phyloP scores from a whole-genome alignment of 1,140 invertebrate species.

The Cepaea nemoralis region DNA sequence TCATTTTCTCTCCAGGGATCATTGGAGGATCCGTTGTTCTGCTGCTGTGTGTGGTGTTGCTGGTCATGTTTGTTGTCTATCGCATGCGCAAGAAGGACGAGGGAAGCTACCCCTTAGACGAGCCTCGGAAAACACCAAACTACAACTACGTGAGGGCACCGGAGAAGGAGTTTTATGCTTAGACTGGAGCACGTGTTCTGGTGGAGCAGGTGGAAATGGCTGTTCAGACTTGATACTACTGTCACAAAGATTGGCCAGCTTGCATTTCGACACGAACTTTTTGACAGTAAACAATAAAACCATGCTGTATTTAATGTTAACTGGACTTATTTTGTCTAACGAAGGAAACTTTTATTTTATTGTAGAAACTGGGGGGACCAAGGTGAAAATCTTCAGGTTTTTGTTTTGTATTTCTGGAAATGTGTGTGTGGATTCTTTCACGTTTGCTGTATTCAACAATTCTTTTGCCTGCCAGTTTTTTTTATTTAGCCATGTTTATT shows the following conservation, averaged over 20 bases:
- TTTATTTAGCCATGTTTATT: no score
- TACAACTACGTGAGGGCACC: constrained; percentile 92
- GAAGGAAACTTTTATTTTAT: not conserved
- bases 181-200: constrained; percentile 70
- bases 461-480: no score
- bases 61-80: constrained; percentile 99
- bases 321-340: not conserved
- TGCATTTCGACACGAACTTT: not conserved
- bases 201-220: not conserved
- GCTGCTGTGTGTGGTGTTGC: constrained; percentile 94
- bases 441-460: no score
- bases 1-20: constrained; percentile 83
- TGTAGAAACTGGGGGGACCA: not conserved
- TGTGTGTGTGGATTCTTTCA: no score
- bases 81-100: constrained; percentile 99
- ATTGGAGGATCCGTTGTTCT: constrained; percentile 98
- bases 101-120: constrained; percentile 96
- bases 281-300: not conserved
- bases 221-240: not conserved
- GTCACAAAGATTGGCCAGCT: not conserved
- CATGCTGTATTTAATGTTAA: not conserved
- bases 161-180: constrained; percentile 95
- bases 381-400: not conserved
- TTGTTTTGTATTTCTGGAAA: not conserved
- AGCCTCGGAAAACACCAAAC: constrained; percentile 92